These are phyloP conservation scores for Copidosoma aretas DNA, from an alignment of 2,888 invertebrate species.

Conservation along the genomic window DNA sequence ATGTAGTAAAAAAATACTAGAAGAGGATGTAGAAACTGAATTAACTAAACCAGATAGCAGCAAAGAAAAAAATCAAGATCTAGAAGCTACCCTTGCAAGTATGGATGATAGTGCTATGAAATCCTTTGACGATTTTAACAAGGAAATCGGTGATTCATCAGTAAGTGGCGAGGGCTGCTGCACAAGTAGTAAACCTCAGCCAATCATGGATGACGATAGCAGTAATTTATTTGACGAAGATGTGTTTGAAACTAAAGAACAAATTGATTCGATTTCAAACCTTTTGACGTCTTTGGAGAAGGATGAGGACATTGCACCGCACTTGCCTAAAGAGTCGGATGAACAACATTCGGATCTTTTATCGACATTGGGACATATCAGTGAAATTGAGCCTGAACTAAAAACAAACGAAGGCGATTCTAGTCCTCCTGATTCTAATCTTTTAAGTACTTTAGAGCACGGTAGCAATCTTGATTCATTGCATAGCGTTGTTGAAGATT, in stretches of 20 bases:
- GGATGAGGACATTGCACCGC: constrained; percentile 12
- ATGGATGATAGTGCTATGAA: constrained; percentile 13
- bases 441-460: background rate
- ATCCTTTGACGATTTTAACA: background rate
- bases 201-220: constrained; percentile 2
- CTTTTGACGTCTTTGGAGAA: constrained; percentile 30
- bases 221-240: constrained; percentile 25
- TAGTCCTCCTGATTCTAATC: constrained; percentile 1
- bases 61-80: constrained; percentile 4
- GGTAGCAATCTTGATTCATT: background rate
- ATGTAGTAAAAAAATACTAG: background rate
- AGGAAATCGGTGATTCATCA: background rate
- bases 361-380: background rate
- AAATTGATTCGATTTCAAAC: constrained; percentile 30
- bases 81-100: constrained; percentile 11
- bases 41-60: constrained; percentile 5
- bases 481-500: background rate
- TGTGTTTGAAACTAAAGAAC: constrained; percentile 21
- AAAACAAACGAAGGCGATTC: background rate
- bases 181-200: background rate
- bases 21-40: constrained; percentile 14
- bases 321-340: constrained; percentile 1
- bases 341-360: background rate
- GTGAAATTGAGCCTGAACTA: background rate
- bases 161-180: background rate